A percentile compares a stretch with the other conserved stretches of the same genome.
Conservation (phyloP, 2,113 vertebrate species). For the Morone saxatilis region DNA sequence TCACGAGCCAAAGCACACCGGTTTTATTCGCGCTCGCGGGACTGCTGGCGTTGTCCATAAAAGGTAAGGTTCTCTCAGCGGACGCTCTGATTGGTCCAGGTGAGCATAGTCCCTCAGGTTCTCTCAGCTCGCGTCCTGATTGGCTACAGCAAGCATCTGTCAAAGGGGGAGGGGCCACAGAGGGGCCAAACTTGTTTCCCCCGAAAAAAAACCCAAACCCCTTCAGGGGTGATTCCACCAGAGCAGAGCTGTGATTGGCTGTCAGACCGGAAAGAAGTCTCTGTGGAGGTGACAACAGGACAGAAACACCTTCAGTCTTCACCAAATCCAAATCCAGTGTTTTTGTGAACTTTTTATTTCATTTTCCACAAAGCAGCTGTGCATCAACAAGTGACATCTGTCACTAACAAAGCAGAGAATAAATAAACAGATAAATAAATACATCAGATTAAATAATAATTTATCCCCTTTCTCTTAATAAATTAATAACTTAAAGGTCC, state of each 20-base stretch:
- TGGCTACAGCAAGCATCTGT: slow-evolving; percentile 23
- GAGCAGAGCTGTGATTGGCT: slow-evolving; percentile 14
- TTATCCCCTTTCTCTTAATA: too few relatives aligned
- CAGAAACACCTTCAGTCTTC: too few relatives aligned
- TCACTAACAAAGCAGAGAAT: too few relatives aligned
- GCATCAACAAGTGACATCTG: too few relatives aligned
- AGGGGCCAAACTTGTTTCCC: neutral
- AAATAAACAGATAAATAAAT: too few relatives aligned
- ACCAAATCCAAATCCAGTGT: too few relatives aligned
- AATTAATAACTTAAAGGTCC: too few relatives aligned
- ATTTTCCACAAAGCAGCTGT: too few relatives aligned
- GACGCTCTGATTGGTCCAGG: slow-evolving; percentile 42
- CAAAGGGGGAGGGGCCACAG: neutral
- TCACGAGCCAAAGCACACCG: rapidly evolving
- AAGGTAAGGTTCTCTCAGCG: slow-evolving; percentile 28
- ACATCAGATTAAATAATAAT: too few relatives aligned
- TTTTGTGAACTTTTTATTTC: too few relatives aligned
- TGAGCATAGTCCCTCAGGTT: neutral
- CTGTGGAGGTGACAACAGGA: too few relatives aligned
- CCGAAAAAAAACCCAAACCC: neutral
- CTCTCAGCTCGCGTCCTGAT: slow-evolving; percentile 8
- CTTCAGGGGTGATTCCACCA: rapidly evolving
- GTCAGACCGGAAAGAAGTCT: neutral
- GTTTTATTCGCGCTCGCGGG: slow-evolving; percentile 35
- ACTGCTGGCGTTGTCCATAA: slow-evolving; percentile 27